Evolutionary conservation across 2,888 invertebrate genomes (phyloP), one percentile per base, ranked within the genome.

Genomic region (Cyclophora punctaria): DNA sequence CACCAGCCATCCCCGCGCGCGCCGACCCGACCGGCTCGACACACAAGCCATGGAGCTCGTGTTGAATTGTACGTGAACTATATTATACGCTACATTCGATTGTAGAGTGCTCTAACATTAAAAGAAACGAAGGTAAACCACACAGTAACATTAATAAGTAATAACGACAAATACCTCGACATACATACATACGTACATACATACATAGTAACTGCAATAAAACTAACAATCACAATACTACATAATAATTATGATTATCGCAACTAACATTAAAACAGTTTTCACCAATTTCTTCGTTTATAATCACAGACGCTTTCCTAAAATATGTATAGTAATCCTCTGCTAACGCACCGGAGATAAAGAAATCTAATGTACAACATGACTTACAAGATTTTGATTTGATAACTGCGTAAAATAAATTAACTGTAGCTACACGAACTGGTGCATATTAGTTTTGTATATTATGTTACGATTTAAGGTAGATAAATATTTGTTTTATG

Each of bases 301-400:
- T 83, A 85, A 88, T 88, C 87, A 87, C 87, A 88, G 87, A 87
- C 87, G 85, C 84, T 88, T 88, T 87, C 83, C 84, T 86, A 86
- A 83, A 83, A 80, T 85, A 86, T 86, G 83, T 83, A 80, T 73
- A 57, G 72, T 78, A 71, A 77, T 76, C 74, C 71, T 74, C 68
- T 74, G 71, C 76, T 69, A 69, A 75, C 77, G 79, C 80, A 83
- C 80, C 83, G 80, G 77, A 77, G 68, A 71, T 72, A 74, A 74
- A 66, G 72, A 79, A 78, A 78, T 72, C 72, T 78, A 82, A 70
- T 73, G 70, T 66, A 69, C 64, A 68, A 67, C 74, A 78, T 78
- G 75, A 76, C 77, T 77, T 78, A 20, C 20, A 77, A 75, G 78
- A 73, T 80, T 79, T 80, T 76, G 77, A 75, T 71, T 75, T 77